Conservation (phyloP, 2,797 vertebrate genomes). For the Brachymystax lenok region DNA sequence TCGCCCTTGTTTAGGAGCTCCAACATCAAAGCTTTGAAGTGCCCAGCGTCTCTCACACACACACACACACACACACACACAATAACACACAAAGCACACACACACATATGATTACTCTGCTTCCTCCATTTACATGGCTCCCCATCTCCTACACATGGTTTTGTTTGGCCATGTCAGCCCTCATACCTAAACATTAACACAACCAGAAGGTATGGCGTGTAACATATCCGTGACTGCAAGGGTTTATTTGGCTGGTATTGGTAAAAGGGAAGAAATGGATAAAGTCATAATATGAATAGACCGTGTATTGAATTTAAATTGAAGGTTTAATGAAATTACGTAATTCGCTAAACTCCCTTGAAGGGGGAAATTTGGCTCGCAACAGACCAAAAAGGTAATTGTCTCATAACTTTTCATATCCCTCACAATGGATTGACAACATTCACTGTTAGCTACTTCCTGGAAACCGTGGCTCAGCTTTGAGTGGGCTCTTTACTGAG, state of each 20-base stretch:
- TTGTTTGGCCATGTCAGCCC: constrained; percentile 60
- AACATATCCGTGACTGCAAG: not conserved
- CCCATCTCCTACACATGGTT: constrained; percentile 59
- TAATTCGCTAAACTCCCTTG: not conserved
- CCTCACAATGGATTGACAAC: not conserved
- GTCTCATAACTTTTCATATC: not conserved
- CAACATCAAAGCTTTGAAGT: constrained; percentile 81
- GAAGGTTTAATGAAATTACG: not conserved
- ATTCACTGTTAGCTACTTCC: not conserved
- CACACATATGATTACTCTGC: constrained; percentile 56
- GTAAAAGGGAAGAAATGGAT: not conserved
- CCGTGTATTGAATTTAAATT: too few species aligned
- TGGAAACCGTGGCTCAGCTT: not conserved
- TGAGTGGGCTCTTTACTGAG: not conserved
- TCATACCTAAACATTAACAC: constrained; percentile 53
- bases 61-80: constrained; percentile 37
- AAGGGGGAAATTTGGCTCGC: not conserved
- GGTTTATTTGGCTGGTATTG: constrained; percentile 3
- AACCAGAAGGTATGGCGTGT: constrained; percentile 16
- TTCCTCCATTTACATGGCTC: constrained; percentile 49
- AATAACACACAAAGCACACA: constrained; percentile 32
- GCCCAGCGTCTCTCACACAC: constrained; percentile 43
- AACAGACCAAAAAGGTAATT: not conserved
- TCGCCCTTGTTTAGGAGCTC: constrained; percentile 80
- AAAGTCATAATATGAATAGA: not conserved